Percentiles rank a stretch among this genome's conserved stretches.
Evolutionary conservation across 2,888 invertebrate species (phyloP).

Genomic region (Boloria selene): DNA sequence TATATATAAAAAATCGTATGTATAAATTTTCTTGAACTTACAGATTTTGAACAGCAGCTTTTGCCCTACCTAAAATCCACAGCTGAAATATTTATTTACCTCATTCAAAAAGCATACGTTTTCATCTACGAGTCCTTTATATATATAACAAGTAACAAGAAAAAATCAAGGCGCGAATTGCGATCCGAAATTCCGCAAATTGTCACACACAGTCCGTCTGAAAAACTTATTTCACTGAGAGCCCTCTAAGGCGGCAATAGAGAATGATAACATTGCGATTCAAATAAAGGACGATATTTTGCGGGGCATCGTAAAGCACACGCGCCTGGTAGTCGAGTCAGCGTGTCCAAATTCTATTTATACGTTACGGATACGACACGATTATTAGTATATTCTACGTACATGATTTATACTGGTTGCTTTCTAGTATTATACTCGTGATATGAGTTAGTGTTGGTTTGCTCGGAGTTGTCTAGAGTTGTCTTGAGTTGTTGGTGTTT

Average conservation of each 20-base stretch:
- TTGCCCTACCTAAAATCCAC: too few relatives aligned
- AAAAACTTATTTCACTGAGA: constrained; percentile 48
- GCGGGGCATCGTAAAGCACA: constrained; percentile 66
- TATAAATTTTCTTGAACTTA: too few relatives aligned
- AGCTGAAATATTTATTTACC: too few relatives aligned
- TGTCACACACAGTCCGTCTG: constrained; percentile 43
- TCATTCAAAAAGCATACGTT: too few relatives aligned
- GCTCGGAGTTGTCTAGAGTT: too few relatives aligned
- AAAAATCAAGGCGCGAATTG: not conserved
- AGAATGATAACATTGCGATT: constrained; percentile 65
- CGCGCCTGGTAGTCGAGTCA: constrained; percentile 60
- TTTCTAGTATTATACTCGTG: too few relatives aligned
- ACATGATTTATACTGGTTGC: too few relatives aligned
- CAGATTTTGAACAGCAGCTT: too few relatives aligned
- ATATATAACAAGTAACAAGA: constrained; percentile 2
- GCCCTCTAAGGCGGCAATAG: constrained; percentile 42
- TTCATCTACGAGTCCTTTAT: too few relatives aligned
- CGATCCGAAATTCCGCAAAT: constrained; percentile 34
- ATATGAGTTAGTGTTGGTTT: too few relatives aligned
- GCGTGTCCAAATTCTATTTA: constrained; percentile 39
- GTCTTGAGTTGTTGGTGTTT: too few relatives aligned
- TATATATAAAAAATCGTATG: too few relatives aligned
- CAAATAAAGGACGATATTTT: constrained; percentile 64
- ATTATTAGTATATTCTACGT: constrained; percentile 7
- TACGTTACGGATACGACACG: constrained; percentile 41